Base-by-base conservation (phyloP, 2,113 vertebrate species). In the Gulo gulo region DNA sequence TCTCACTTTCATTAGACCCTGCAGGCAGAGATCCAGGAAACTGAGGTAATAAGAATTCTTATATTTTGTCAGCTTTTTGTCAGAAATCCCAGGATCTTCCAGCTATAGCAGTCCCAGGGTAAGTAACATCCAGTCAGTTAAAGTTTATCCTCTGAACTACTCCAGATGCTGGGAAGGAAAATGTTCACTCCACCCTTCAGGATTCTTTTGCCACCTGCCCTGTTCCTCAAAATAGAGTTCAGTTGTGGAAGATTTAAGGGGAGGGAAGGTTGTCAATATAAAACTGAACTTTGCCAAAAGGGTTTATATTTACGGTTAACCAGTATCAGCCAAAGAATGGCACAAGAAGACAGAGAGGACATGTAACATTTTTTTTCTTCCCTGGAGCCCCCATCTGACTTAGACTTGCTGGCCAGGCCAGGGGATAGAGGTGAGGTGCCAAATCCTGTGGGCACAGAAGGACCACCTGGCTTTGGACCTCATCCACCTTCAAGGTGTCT, bases 171-270 rank as follows among this genome's bases (percentile, higher is more conserved):
- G 31, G 47, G 47, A 34, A 79, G 47, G 18, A 79, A 79, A n/a
- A 50, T 52, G 34, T 50, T 79, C 34, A 18, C 47, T 52, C 31
- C 52, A 21, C 31, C 16, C 47, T 79, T 79, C 45, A 21, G 50
- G 31, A 34, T 79, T 52, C 76, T 52, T 79, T n/a, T 52, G 76
- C 16, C 16, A 59, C 18, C 71, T 88, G 15, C 57, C 29, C 65
- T 52, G 92, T 34, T 10, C 15, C 52, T 94, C 57, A 90, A 94
- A 96, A 63, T 52, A 84, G 45, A 71, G 11, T 95, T 97, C 21
- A 57, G 16, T 36, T 61, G 24, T 88, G 7, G 55, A 63, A 87
- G 47, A 89, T 65, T 88, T 91, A 85, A 88, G 42, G 21, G n/a
- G 18, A 4, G 14, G 63, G 10, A 57, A 79, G 13, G 12, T 71